phyloP scores from a whole-genome alignment of 2,113 vertebrate genomes.

The Tinamus guttatus region DNA sequence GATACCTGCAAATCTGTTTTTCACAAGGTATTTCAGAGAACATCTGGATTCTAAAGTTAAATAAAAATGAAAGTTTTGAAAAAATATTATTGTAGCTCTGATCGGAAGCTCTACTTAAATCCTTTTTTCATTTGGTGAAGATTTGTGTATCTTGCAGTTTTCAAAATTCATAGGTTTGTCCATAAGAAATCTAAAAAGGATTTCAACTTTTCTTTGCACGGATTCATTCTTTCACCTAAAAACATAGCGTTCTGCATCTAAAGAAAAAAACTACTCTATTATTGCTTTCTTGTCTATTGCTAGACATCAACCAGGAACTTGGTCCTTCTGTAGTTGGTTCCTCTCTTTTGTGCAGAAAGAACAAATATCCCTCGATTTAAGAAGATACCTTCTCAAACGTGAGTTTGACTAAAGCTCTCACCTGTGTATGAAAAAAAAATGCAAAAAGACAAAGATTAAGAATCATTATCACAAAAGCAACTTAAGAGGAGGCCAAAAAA shows the following conservation, averaged over 20 bases:
- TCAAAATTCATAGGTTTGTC: neutral
- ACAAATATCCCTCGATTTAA: neutral
- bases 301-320: neutral
- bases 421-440: neutral
- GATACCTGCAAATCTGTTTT: neutral
- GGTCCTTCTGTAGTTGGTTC: neutral
- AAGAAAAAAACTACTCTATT: neutral
- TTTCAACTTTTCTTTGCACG: neutral
- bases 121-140: slow-evolving; percentile 1
- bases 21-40: neutral
- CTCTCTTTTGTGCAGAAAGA: neutral
- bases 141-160: neutral
- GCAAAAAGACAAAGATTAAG: neutral
- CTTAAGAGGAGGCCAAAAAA: neutral
- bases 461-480: neutral
- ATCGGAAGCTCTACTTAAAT: neutral
- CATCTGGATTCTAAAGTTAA: neutral
- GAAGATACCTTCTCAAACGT: neutral
- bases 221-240: neutral
- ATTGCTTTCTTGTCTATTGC: neutral
- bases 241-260: neutral
- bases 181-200: neutral
- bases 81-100: slow-evolving; percentile 9
- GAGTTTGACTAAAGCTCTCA: neutral
- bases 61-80: neutral